phyloP scores from a whole-genome alignment of 2,113 vertebrate genomes.

The Dromaius novaehollandiae region DNA sequence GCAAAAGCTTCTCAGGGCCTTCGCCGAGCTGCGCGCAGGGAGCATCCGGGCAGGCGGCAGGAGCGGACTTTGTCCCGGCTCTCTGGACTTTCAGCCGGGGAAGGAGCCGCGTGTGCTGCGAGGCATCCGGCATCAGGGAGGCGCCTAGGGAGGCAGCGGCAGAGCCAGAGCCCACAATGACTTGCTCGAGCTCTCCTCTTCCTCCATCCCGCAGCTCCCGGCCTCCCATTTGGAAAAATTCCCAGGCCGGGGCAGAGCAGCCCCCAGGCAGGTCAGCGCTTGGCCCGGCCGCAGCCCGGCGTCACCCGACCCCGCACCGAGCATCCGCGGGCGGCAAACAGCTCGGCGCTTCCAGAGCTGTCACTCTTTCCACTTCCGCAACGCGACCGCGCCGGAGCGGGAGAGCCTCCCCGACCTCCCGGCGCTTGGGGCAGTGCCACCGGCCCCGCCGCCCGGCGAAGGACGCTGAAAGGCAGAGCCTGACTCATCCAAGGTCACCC shows the following conservation, averaged over 20 bases:
- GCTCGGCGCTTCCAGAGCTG: background rate
- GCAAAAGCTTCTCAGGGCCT: background rate
- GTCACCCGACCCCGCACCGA: accelerated
- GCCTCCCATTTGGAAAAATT: background rate
- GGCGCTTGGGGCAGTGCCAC: accelerated
- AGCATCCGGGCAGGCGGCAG: background rate
- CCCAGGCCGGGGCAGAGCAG: background rate
- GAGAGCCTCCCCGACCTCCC: background rate
- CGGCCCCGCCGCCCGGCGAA: accelerated
- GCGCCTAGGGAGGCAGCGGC: accelerated
- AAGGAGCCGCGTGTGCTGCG: background rate
- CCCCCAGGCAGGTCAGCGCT: background rate
- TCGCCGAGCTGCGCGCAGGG: background rate
- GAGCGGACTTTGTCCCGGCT: background rate
- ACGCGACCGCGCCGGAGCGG: background rate
- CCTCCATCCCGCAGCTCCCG: background rate
- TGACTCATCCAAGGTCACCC: background rate
- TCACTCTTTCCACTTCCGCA: background rate
- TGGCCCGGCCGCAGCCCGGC: accelerated
- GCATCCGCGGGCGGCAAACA: background rate
- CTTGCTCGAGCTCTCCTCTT: background rate
- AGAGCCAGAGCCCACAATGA: background rate
- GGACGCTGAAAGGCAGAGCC: too few relatives aligned
- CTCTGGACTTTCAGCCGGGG: background rate
- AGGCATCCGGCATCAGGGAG: background rate